Evolutionary conservation across 2,113 vertebrate genomes (phyloP), one percentile per base, ranked within the genome.

Genomic region (Apodemus sylvaticus): DNA sequence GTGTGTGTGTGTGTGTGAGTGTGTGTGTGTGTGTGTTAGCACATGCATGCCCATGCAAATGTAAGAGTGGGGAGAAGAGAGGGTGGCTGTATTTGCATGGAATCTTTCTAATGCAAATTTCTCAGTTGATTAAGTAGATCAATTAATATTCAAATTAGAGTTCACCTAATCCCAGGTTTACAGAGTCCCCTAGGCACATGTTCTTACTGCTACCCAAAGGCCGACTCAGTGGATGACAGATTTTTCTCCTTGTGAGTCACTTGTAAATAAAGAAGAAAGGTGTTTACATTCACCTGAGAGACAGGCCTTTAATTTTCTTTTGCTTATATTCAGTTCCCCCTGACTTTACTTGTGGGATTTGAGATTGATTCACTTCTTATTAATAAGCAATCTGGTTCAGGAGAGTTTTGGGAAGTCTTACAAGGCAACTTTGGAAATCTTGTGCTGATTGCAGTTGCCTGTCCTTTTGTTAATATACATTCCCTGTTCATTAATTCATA

Each of bases 251-350:
- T 58, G 19, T 39, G 58, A 97, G 89, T 22, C 42, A 96, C 51
- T 22, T 96, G 36, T 91, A 92, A 98, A 89, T 97, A 97, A 96
- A 95, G 91, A 79, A 90, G 71, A 93, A 95, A 96, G 55, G 90
- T 66, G 39, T 95, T 81, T 96, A 22, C 39, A 39, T 58, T 24
- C 55, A 95, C 36, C 79, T 13, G 91, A 64, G 53, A 83, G 85
- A 81, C 55, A 93, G 86, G 78, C 16, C 58, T 96, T 90, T 97
- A 64, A 95, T 91, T 89, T 92, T 60, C 51, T 88, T 94, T 64
- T 86, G 60, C 93, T 94, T 92, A 66, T 64, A 79, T 70, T 94
- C 66, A 90, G 31, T 82, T 86, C 58, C 95, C 73, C 36, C 64
- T 79, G 36, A 88, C 64, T 95, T 95, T 76, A 70, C 90, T 73